These are phyloP conservation scores for Cavia aperea DNA, from an alignment of 2,113 vertebrate species.

Conservation along the genomic window DNA sequence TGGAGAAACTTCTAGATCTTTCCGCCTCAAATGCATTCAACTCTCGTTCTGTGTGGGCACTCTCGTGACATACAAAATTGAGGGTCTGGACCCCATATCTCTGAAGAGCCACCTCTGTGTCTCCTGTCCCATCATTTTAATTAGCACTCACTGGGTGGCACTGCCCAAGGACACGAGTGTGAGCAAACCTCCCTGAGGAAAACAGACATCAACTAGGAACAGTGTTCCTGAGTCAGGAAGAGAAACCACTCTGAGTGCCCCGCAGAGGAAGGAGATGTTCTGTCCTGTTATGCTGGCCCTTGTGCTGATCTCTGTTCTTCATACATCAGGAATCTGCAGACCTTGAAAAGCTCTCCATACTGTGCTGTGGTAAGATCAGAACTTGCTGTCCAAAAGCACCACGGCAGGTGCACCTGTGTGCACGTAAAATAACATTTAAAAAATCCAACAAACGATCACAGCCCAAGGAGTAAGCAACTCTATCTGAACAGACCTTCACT, in stretches of 20 bases:
- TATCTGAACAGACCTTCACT: slow-evolving; percentile 63
- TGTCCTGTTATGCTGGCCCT: not conserved
- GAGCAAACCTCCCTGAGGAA: slow-evolving; percentile 12
- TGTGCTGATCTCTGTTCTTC: not conserved
- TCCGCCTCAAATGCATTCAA: not conserved
- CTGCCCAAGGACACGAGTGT: slow-evolving; percentile 6
- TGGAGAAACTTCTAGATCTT: not conserved
- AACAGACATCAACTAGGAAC: not conserved
- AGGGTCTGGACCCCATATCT: not conserved
- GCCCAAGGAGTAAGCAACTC: slow-evolving; percentile 29
- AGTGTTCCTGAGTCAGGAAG: not conserved
- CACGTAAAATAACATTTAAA: not conserved
- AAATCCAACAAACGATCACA: slow-evolving; percentile 25
- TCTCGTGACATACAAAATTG: not conserved
- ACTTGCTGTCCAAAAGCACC: not conserved
- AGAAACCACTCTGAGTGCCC: not conserved
- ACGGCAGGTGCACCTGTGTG: too few relatives aligned
- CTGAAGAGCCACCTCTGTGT: not conserved
- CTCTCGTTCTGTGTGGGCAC: not conserved
- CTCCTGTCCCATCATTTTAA: not conserved
- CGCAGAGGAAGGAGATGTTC: not conserved
- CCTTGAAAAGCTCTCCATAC: not conserved
- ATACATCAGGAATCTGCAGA: not conserved
- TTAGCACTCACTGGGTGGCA: not conserved
- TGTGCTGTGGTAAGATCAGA: slow-evolving; percentile 14